Evolutionary conservation across 2,888 invertebrate species (phyloP), one percentile per base, ranked within the genome.

Genomic region (Agrotis exclamationis): DNA sequence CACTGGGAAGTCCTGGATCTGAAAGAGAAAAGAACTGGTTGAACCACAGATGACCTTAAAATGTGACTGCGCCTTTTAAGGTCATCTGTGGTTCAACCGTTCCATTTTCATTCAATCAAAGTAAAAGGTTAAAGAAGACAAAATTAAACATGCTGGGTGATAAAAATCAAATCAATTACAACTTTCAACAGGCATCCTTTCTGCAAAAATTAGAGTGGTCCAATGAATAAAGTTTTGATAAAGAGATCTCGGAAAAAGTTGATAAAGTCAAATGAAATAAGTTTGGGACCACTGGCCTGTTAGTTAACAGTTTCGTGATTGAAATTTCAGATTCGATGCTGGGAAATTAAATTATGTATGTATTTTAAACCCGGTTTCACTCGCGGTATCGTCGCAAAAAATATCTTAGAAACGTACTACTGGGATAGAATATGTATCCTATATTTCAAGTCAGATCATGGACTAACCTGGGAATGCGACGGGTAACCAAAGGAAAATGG

Each of bases 291-390:
- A 69, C 53, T 79, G 80, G 66, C 59, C 82, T 75, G 65, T 79
- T 68, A 64, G 75, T 70, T 85, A 77, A 76, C 83, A 82, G 77
- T 70, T 69, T 72, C 75, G 73, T 76, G 81, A 84, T 84, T 81
- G 82, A 75, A 81, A 83, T 83, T 85, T 79, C 51, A 71, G 85
- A 84, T 84, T 79, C 70, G 75, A 74, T 77, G 75, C 51, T 76
- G 66, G 70, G 70, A 77, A 83, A 83, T 84, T 74, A 71, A 78
- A 77, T 80, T 77, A n/a, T n/a, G n/a, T n/a, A n/a, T n/a, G n/a
- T n/a, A 72, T 80, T 79, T 70, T 70, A 63, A 75, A 47, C 14
- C 0, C 0, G 33, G 13, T 1, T 56, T 33, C n/a, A 2, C 13
- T 14, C 7, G 3, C n/a, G n/a, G 5, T 11, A 7, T 3, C 13